These are phyloP conservation scores for Enteromius trimaculatus DNA, from an alignment of 2,797 vertebrate species.

Conservation along the genomic window DNA sequence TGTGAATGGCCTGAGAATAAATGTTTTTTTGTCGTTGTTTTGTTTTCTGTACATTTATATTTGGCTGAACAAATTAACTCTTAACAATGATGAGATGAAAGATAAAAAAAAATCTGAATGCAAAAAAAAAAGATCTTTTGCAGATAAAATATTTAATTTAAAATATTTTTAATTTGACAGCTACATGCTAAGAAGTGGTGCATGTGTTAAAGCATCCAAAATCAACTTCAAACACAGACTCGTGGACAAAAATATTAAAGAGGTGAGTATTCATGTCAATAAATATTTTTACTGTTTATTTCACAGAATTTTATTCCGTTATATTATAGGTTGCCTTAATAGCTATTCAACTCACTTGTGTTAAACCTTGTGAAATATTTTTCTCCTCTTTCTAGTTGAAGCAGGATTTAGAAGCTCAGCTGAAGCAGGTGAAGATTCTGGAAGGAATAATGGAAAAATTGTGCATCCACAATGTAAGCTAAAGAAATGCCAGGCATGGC, in stretches of 20 bases:
- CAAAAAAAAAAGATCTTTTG: no score
- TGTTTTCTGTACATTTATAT: background rate
- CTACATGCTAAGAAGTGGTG: constrained; percentile 80
- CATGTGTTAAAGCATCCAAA: constrained; percentile 75
- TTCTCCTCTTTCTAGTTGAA: constrained; percentile 60
- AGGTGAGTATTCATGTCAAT: constrained; percentile 64
- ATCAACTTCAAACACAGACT: constrained; percentile 75
- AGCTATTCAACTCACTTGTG: background rate
- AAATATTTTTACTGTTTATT: background rate
- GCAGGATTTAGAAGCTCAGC: constrained; percentile 61
- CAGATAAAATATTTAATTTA: no score
- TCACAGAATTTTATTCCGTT: background rate
- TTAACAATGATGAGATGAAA: no score
- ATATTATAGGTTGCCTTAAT: background rate
- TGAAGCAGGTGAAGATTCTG: constrained; percentile 59
- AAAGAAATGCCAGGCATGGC: background rate
- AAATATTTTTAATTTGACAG: constrained; percentile 64
- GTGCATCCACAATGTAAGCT: background rate
- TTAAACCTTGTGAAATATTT: background rate
- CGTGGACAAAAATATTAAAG: constrained; percentile 63
- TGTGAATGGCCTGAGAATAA: background rate
- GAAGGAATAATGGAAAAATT: constrained; percentile 59
- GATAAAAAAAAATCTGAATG: no score
- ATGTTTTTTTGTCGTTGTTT: no score
- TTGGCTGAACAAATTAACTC: background rate